Evolutionary conservation across 2,888 invertebrate genomes (phyloP).

Genomic region (Nomada fabriciana): DNA sequence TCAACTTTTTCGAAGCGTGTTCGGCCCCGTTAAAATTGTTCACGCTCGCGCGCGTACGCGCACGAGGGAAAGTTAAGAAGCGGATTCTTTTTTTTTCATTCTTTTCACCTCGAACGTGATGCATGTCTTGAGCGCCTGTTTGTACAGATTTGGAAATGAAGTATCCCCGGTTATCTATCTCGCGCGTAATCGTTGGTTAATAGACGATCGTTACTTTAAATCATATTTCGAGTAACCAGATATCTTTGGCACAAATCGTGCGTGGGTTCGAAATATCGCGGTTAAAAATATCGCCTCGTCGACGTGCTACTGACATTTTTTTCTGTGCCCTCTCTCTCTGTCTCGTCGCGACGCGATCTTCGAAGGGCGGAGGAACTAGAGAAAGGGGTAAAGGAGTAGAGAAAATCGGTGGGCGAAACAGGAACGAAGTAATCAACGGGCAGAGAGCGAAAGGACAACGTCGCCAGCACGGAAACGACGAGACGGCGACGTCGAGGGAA

Average conservation of each 20-base stretch:
- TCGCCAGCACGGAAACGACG: slow-evolving; percentile 42
- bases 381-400: neutral
- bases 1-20: neutral
- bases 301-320: slow-evolving; percentile 34
- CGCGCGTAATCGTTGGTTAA: too few relatives aligned
- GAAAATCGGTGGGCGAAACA: slow-evolving; percentile 29
- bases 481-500: slow-evolving; percentile 49
- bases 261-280: slow-evolving; percentile 14
- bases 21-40: neutral
- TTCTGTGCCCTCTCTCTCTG: neutral
- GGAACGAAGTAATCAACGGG: slow-evolving; percentile 67
- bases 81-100: neutral
- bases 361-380: slow-evolving; percentile 4
- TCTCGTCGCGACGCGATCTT: slow-evolving; percentile 26
- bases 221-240: too few relatives aligned
- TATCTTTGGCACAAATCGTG: too few relatives aligned
- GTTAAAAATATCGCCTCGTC: slow-evolving; percentile 20
- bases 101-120: neutral
- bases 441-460: slow-evolving; percentile 61
- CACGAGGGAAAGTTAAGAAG: neutral
- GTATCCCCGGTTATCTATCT: too few relatives aligned
- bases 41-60: neutral
- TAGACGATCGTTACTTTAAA: too few relatives aligned
- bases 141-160: too few relatives aligned
- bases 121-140: too few relatives aligned